A percentile compares a stretch with the other conserved stretches of the same genome.
Conservation (phyloP, 1,140 invertebrate species). For the Bombus polaris region DNA sequence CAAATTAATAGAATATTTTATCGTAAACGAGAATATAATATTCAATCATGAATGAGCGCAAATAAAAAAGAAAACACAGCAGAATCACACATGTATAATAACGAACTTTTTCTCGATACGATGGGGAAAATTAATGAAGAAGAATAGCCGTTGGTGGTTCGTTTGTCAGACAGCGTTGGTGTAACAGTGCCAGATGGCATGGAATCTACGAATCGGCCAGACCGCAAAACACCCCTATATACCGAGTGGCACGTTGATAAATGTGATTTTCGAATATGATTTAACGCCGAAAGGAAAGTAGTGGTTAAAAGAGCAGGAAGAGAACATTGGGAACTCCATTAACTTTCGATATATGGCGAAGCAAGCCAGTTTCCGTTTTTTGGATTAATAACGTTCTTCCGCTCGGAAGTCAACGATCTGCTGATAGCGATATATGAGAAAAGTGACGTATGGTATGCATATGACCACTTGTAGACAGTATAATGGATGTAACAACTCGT, state of each 20-base stretch:
- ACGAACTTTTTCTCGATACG: not conserved
- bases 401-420: not conserved
- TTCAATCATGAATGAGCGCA: too few relatives aligned
- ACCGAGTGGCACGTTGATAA: not conserved
- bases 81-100: not conserved
- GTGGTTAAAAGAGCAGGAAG: slow-evolving; percentile 5
- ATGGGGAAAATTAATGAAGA: slow-evolving; percentile 34
- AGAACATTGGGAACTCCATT: slow-evolving; percentile 7
- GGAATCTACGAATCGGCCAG: not conserved
- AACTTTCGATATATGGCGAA: slow-evolving; percentile 6
- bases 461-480: too few relatives aligned
- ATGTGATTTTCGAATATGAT: slow-evolving; percentile 20
- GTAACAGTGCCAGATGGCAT: slow-evolving; percentile 32
- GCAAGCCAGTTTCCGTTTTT: not conserved
- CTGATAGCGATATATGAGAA: not conserved
- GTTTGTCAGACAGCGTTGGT: slow-evolving; percentile 14
- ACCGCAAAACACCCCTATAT: not conserved
- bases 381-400: slow-evolving; percentile 18
- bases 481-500: too few relatives aligned
- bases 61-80: not conserved
- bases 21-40: too few relatives aligned
- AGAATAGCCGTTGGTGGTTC: not conserved
- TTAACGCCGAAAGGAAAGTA: not conserved
- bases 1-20: too few relatives aligned
- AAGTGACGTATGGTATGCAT: too few relatives aligned